A percentile compares a stretch with the other conserved stretches of the same genome.
Evolutionary conservation across 2,113 vertebrate genomes (phyloP).

Genomic region (Glareola pratincola): DNA sequence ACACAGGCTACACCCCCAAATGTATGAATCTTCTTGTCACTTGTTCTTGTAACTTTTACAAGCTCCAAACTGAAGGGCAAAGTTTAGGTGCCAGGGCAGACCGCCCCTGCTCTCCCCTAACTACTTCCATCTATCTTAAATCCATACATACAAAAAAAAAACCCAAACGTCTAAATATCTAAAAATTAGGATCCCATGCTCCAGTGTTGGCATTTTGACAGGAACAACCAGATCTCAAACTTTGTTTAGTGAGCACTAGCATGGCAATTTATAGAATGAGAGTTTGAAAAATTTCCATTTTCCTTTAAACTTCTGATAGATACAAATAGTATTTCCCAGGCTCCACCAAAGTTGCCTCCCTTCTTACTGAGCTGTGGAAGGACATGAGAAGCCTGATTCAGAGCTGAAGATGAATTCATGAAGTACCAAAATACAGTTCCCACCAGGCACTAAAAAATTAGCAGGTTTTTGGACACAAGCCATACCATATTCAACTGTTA

Average conservation of each 20-base stretch:
- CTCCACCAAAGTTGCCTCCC: not conserved
- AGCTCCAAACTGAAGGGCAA: not conserved
- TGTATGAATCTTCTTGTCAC: not conserved
- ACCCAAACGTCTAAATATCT: not conserved
- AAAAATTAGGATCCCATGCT: not conserved
- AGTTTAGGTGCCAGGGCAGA: not conserved
- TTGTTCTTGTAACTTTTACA: not conserved
- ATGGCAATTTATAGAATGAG: not conserved
- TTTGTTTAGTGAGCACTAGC: not conserved
- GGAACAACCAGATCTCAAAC: not conserved
- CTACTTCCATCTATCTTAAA: not conserved
- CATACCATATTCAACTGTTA: not conserved
- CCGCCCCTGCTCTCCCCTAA: not conserved
- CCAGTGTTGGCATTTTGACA: not conserved
- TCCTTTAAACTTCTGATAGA: not conserved
- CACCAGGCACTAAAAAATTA: not conserved
- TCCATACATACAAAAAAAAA: fast-evolving
- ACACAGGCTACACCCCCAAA: not conserved
- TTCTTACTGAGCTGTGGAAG: not conserved
- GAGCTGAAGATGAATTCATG: not conserved
- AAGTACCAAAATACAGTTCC: not conserved
- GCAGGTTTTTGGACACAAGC: not conserved
- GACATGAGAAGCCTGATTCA: not conserved
- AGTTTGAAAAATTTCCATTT: not conserved
- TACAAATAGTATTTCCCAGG: not conserved